phyloP scores from a whole-genome alignment of 53 echinoderm and acorn worm species.

The Holothuria leucospilota region DNA sequence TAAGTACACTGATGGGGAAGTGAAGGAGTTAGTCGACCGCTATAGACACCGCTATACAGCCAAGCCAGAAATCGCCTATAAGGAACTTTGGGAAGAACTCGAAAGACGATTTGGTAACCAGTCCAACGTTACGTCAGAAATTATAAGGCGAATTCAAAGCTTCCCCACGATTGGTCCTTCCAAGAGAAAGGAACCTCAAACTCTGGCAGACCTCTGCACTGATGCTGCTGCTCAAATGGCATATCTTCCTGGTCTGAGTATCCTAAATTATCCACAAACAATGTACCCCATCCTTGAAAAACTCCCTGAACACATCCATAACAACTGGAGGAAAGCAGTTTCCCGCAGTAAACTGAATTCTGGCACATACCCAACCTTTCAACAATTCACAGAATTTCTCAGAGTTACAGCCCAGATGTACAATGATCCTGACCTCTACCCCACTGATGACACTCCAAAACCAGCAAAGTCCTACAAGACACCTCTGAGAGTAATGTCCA shows the following conservation, averaged over 20 bases:
- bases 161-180: conserved; percentile 32
- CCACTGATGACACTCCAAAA: neutral
- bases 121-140: conserved; percentile 31
- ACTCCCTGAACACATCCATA: no score
- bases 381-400: conserved; percentile 22
- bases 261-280: conserved; percentile 54
- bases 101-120: no score
- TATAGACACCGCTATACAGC: conserved; percentile 46
- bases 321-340: conserved; percentile 47
- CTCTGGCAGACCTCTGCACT: conserved; percentile 49
- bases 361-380: conserved; percentile 35
- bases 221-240: conserved; percentile 51
- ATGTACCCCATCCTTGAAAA: no score
- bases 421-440: conserved; percentile 66
- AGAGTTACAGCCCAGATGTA: conserved; percentile 29
- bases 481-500: no score
- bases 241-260: conserved; percentile 46
- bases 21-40: conserved; percentile 41
- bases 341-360: neutral
- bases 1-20: no score
- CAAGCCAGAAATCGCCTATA: conserved; percentile 29
- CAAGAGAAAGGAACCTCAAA: conserved; percentile 26
- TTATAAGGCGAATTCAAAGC: conserved; percentile 30
- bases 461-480: neutral
- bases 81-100: conserved; percentile 54